Conservation (phyloP, 2,113 vertebrate species). For the Sminthopsis crassicaudata region DNA sequence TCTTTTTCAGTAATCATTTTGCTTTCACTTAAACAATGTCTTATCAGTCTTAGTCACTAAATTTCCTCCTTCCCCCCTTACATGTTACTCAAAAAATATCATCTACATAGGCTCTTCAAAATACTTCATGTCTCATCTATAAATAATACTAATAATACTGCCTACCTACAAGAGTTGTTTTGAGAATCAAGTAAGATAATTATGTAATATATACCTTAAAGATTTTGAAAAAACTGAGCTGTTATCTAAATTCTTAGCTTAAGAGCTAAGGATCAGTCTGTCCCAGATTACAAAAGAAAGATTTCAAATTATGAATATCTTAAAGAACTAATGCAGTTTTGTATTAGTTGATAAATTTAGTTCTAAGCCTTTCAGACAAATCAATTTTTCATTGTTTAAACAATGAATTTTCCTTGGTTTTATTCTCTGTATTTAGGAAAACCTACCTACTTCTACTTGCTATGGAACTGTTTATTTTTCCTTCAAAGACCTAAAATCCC, state of each 20-base stretch:
- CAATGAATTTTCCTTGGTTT: not conserved
- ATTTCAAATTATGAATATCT: not conserved
- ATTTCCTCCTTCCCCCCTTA: not conserved
- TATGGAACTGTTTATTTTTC: not conserved
- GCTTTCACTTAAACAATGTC: not conserved
- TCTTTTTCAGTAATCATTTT: not conserved
- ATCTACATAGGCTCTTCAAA: not conserved
- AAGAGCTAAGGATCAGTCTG: not conserved
- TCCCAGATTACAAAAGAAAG: not conserved
- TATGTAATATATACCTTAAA: not conserved
- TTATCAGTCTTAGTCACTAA: not conserved
- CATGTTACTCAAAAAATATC: not conserved
- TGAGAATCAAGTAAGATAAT: not conserved
- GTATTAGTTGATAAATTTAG: not conserved
- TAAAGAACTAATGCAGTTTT: not conserved
- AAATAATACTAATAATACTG: not conserved
- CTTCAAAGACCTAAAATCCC: not conserved
- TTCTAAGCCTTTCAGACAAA: not conserved
- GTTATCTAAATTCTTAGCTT: not conserved
- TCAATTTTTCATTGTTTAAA: not conserved
- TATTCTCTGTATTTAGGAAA: not conserved
- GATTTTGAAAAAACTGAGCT: not conserved
- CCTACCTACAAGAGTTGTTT: not conserved
- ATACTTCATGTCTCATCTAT: not conserved
- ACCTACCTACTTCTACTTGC: not conserved